Percentiles rank a stretch among this genome's conserved stretches.
phyloP scores from a whole-genome alignment of 2,888 invertebrate genomes.

The Drosophila sordidula region DNA sequence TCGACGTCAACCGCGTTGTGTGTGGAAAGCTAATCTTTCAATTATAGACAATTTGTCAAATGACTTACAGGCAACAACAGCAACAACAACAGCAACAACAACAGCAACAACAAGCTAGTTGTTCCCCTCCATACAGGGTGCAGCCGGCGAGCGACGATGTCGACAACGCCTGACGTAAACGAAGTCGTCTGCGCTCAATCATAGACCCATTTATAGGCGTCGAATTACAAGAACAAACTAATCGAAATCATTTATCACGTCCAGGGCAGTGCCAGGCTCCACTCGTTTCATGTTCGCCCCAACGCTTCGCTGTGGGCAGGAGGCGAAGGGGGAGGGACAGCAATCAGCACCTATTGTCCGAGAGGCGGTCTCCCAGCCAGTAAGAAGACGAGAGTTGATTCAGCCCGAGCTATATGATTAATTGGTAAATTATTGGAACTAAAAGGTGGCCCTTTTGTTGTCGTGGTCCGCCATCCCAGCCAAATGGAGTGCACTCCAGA shows the following conservation, averaged over 20 bases:
- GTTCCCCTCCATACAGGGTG: slow-evolving; percentile 51
- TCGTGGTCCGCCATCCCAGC: slow-evolving; percentile 31
- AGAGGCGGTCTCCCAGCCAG: slow-evolving; percentile 33
- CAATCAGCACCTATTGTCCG: slow-evolving; percentile 75
- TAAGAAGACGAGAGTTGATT: slow-evolving; percentile 36
- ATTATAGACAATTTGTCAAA: slow-evolving; percentile 85
- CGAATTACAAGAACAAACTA: slow-evolving; percentile 85
- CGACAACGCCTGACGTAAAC: slow-evolving; percentile 71
- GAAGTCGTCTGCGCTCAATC: slow-evolving; percentile 82
- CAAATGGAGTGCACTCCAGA: slow-evolving; percentile 39
- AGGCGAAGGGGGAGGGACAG: slow-evolving; percentile 54
- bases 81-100: slow-evolving; percentile 29
- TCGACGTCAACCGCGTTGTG: slow-evolving; percentile 72
- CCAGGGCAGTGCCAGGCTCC: slow-evolving; percentile 60
- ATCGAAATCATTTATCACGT: slow-evolving; percentile 85
- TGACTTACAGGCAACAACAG: slow-evolving; percentile 76
- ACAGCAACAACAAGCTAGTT: slow-evolving; percentile 14
- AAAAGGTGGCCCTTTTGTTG: slow-evolving; percentile 74
- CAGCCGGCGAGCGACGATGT: slow-evolving; percentile 57
- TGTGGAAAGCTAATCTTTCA: slow-evolving; percentile 85
- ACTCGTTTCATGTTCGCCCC: slow-evolving; percentile 61
- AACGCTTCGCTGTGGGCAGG: slow-evolving; percentile 64
- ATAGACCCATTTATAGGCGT: slow-evolving; percentile 85
- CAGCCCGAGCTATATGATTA: slow-evolving; percentile 79
- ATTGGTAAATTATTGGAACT: slow-evolving; percentile 82